Conservation (phyloP, 2,888 invertebrate genomes). For the Drosophila setosimentum region DNA sequence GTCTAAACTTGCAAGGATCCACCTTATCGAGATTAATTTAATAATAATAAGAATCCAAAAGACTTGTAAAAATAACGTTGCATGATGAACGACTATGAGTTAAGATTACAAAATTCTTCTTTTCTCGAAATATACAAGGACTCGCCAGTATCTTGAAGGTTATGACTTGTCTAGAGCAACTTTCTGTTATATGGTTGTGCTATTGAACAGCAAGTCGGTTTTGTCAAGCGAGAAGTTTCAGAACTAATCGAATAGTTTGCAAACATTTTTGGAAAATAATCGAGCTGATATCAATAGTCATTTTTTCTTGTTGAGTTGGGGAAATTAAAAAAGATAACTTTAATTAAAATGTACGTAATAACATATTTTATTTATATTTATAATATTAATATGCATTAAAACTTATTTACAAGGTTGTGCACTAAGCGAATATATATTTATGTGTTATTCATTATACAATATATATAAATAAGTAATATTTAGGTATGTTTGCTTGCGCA, state of each 20-base stretch:
- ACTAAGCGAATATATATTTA: constrained; percentile 63
- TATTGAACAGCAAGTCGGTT: background rate
- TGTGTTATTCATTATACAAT: constrained; percentile 65
- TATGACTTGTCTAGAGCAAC: background rate
- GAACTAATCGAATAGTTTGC: background rate
- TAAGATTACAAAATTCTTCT: background rate
- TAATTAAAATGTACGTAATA: constrained; percentile 42
- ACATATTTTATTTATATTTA: constrained; percentile 66
- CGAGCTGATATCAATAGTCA: too few relatives aligned
- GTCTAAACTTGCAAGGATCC: background rate
- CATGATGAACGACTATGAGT: too few relatives aligned
- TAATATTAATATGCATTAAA: constrained; percentile 62
- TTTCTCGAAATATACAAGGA: background rate
- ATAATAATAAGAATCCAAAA: background rate
- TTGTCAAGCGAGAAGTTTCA: background rate
- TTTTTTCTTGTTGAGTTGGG: background rate
- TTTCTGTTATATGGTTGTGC: background rate
- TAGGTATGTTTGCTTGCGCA: constrained; percentile 46
- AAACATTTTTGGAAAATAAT: background rate
- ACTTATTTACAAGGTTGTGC: constrained; percentile 77
- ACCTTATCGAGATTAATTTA: background rate
- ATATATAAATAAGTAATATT: constrained; percentile 56
- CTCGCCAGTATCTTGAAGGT: background rate
- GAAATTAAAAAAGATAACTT: constrained; percentile 5
- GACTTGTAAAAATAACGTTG: background rate